These are phyloP conservation scores for Drosophila nannoptera DNA, from an alignment of 1,140 invertebrate species.

Conservation along the genomic window DNA sequence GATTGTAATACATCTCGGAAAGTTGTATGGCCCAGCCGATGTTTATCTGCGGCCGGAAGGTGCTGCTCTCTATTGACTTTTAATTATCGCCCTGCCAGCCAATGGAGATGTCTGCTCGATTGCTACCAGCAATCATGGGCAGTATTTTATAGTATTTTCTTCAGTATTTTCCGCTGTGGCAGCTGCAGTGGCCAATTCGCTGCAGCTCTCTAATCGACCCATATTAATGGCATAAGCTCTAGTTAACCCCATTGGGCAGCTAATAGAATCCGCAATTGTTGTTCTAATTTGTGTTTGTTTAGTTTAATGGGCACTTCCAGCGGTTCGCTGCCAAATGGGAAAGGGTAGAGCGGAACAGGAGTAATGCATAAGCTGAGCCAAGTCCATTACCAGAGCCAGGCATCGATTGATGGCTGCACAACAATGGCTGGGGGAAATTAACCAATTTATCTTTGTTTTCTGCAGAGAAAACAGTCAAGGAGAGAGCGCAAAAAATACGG, in stretches of 20 bases:
- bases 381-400: conserved; percentile 71
- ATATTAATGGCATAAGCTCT: conserved; percentile 1
- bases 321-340: conserved; percentile 9
- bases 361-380: conserved; percentile 71
- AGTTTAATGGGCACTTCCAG: conserved; percentile 35
- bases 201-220: background rate
- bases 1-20: conserved; percentile 64
- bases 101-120: conserved; percentile 13
- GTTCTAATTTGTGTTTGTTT: conserved; percentile 51
- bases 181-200: too few relatives aligned
- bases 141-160: too few relatives aligned
- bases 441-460: conserved; percentile 79
- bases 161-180: too few relatives aligned
- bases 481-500: conserved; percentile 25
- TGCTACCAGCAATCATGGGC: too few relatives aligned
- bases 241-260: conserved; percentile 5
- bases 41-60: conserved; percentile 37
- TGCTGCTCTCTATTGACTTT: conserved; percentile 53
- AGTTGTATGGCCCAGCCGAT: conserved; percentile 46
- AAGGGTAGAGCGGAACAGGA: conserved; percentile 42
- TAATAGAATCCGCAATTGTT: conserved; percentile 36
- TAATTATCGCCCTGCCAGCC: conserved; percentile 50
- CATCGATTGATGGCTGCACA: conserved; percentile 78
- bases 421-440: conserved; percentile 74
- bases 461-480: conserved; percentile 34